Percentiles rank a stretch among this genome's conserved stretches.
phyloP scores from a whole-genome alignment of 2,888 invertebrate species.

The Lepidocyrtinus sp. region DNA sequence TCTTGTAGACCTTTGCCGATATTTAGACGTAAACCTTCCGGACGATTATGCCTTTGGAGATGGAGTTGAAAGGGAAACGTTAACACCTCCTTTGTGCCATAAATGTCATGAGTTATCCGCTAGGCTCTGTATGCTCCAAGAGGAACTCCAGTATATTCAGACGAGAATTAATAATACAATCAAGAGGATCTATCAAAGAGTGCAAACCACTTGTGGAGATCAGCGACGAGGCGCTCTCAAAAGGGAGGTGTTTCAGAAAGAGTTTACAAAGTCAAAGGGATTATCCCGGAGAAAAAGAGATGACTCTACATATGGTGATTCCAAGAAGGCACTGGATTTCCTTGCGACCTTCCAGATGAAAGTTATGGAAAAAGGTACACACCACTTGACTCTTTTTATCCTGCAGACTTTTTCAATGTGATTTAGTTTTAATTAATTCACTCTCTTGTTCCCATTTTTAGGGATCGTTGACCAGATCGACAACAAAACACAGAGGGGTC shows the following conservation, averaged over 20 bases:
- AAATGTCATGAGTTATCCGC: slow-evolving; percentile 40
- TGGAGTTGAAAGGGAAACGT: slow-evolving; percentile 19
- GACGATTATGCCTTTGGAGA: slow-evolving; percentile 38
- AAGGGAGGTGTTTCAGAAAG: slow-evolving; percentile 34
- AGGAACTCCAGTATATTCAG: slow-evolving; percentile 42
- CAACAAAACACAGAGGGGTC: no score
- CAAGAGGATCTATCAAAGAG: slow-evolving; percentile 30
- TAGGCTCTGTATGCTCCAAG: slow-evolving; percentile 37
- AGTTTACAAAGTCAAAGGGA: slow-evolving; percentile 27
- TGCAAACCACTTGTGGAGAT: slow-evolving; percentile 28
- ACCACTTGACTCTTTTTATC: no score
- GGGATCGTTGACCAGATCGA: no score
- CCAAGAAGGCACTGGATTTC: background rate
- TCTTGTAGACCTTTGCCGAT: slow-evolving; percentile 31
- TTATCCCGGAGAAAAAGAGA: slow-evolving; percentile 32
- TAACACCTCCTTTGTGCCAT: slow-evolving; percentile 34
- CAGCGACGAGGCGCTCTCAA: slow-evolving; percentile 24
- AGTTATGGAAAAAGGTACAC: slow-evolving; percentile 31
- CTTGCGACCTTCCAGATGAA: slow-evolving; percentile 29
- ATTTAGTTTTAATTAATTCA: no score
- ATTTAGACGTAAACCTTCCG: slow-evolving; percentile 32
- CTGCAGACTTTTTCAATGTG: background rate
- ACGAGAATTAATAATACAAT: slow-evolving; percentile 24
- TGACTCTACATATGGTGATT: background rate
- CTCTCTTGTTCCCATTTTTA: no score